Base-by-base conservation (phyloP, 2,113 vertebrate genomes). In the Pygoscelis adeliae region DNA sequence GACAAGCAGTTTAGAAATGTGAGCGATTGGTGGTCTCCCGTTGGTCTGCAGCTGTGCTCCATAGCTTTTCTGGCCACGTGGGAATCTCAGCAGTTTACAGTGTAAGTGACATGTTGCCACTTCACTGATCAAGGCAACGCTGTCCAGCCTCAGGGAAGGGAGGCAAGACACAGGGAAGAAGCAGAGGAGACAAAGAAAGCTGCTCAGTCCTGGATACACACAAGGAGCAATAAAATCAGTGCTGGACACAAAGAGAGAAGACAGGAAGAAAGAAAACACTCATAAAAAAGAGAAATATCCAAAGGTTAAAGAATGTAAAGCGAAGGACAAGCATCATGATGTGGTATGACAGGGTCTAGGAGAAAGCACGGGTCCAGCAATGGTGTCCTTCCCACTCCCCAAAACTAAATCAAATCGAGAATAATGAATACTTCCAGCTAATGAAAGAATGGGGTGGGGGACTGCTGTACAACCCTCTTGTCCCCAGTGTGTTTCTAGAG, bases 41-140 rank as follows among this genome's bases (percentile, higher is more conserved):
- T 69, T 77, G 76, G 66, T 95, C 74, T 86, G 88, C 92, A 89
- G 96, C 90, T 96, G 85, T 25, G 94, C 71, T 88, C 71, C 80
- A 11, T 7, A 36, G 87, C 69, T 84, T 4, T 56, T 8, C 77
- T 3, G 36, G 65, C 78, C 89, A 65, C 1, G 1, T 0, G 0
- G 65, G 49, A 46, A 46, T 71, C 70, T 83, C 86, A 10, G 74
- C 62, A 70, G 16, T 36, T 89, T 10, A 1, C 0, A 2, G 27
- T 36, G 25, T 11, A 38, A 89, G 58, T 67, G 85, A 80, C 66
- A 44, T 0, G 21, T 11, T 92, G 79, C 49, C 83, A 87, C 94
- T 81, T 81, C 71, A 73, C 29, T 58, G 53, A 90, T 34, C 66
- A 12, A 52, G 71, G 74, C 83, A 73, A 8, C 0, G 2, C 36